phyloP scores from a whole-genome alignment of 2,888 invertebrate genomes.

The Stenchaetothrips biformis region DNA sequence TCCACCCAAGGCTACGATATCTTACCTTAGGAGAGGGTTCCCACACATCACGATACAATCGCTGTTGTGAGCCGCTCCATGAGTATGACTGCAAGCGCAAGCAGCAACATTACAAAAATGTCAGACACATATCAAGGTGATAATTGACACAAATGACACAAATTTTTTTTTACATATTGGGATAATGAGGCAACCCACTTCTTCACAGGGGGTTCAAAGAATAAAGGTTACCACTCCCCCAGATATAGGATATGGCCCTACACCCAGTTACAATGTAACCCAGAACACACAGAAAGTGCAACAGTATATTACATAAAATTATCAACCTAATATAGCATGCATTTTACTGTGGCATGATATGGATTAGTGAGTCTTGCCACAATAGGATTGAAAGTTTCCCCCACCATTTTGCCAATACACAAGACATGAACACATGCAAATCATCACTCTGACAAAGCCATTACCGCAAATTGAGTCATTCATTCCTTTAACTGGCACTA shows the following conservation, averaged over 20 bases:
- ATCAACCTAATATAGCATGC: not conserved
- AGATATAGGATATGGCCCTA: not conserved
- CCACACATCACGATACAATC: slow-evolving; percentile 61
- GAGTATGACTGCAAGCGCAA: slow-evolving; percentile 62
- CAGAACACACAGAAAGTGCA: no score
- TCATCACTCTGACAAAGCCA: not conserved
- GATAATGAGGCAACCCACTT: no score
- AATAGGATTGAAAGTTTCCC: not conserved
- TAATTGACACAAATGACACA: no score
- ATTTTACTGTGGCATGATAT: not conserved
- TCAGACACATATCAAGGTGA: slow-evolving; percentile 30
- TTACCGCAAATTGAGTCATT: not conserved
- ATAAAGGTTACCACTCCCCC: not conserved
- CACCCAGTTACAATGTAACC: not conserved
- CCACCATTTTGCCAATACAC: not conserved
- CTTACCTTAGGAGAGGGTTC: slow-evolving; percentile 54
- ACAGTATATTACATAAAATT: no score
- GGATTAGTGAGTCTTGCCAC: not conserved
- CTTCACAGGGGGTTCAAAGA: no score
- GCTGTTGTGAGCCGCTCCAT: slow-evolving; percentile 75
- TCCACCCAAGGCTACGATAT: slow-evolving; percentile 39
- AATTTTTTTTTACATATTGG: no score
- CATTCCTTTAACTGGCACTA: not conserved
- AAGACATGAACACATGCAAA: not conserved
- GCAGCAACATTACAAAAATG: slow-evolving; percentile 32